Evolutionary conservation across 2,888 invertebrate species (phyloP), one percentile per base, ranked within the genome.

Genomic region (Eilema caniola): DNA sequence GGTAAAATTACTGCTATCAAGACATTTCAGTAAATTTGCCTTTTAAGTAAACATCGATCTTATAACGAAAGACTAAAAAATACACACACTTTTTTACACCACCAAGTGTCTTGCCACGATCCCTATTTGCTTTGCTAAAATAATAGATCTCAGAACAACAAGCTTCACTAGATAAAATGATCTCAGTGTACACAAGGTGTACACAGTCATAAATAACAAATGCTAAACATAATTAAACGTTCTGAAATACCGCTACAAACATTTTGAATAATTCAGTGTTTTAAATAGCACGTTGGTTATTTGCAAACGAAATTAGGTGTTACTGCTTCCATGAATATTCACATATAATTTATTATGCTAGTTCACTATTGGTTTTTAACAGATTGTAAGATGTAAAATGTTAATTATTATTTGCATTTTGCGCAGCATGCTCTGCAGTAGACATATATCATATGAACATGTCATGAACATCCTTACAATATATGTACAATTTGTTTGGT

Each of bases 281-380:
- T 74, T 80, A 74, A 77, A 77, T 73, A 67, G 59, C 33, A 41
- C 65, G 31, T 24, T 24, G 25, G 73, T 70, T 74, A 80, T 82
- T 82, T 81, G 82, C 78, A 78, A 81, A 76, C 76, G 62, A 78
- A 82, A 81, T 81, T 73, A 81, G 80, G 61, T 82, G 74, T 74
- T 76, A 47, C 31, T 7, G 68, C 71, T 63, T 66, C n/a, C 59
- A 77, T 79, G 80, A 77, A 80, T 80, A 80, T 82, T 82, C 82
- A 82, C 66, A 12, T 57, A 20, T 66, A 23, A 64, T 73, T 79
- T 73, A 69, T 72, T 69, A 70, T 59, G 56, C 53, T 71, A 70
- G 63, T 70, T 65, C 0, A 47, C 56, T 65, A 69, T 74, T 53
- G 41, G 72, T 73, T 76, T 78, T 69, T 57, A 56, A 62, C 25